Evolutionary conservation across 2,797 vertebrate genomes (phyloP), one percentile per base, ranked within the genome.

Genomic region (Hoplostethus atlanticus): DNA sequence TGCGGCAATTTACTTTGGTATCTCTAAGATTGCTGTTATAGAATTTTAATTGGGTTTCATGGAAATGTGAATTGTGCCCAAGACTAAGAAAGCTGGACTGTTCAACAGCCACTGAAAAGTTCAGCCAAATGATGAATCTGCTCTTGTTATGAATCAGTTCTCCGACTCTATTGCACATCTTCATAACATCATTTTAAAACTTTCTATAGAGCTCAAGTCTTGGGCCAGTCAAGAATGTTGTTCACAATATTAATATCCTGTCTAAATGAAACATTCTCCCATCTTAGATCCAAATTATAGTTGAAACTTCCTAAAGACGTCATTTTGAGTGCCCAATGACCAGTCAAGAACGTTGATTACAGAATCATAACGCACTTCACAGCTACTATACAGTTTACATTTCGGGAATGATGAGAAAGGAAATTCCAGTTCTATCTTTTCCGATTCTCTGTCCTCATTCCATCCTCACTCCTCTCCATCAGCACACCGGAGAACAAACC

Each of bases 401-500:
- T 67, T 61, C 42, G 79, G 70, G 56, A 61, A 50, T 74, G 21
- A 80, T 70, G 38, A 63, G 28, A 13, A 58, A 53, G 3, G 38
- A 17, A 74, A 69, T 68, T 68, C 50, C 52, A 79, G 34, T 66
- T 75, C 34, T 64, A 47, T 17, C 12, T 28, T 46, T 6, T 61
- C 58, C 52, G 55, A 64, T 67, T 54, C 70, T 75, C 64, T 80
- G 78, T 80, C 76, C 42, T 44, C 30, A 3, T 48, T 72, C 38
- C 53, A 58, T 60, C 64, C 42, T 76, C 77, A 75, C 81, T 80
- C 71, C 31, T 68, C 72, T 53, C 68, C 28, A 6, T 79, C 79
- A 79, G 79, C 83, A 78, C 1, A 1, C 64, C 59, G 1, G 16
- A 74, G 69, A 80, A 86, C 83, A 82, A 89, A 87, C 68, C 13